Percentiles rank a stretch among this genome's conserved stretches.
These are phyloP conservation scores for cattle (Bos taurus) DNA, from an alignment of 2,113 vertebrate genomes.

Conservation along the genomic window DNA sequence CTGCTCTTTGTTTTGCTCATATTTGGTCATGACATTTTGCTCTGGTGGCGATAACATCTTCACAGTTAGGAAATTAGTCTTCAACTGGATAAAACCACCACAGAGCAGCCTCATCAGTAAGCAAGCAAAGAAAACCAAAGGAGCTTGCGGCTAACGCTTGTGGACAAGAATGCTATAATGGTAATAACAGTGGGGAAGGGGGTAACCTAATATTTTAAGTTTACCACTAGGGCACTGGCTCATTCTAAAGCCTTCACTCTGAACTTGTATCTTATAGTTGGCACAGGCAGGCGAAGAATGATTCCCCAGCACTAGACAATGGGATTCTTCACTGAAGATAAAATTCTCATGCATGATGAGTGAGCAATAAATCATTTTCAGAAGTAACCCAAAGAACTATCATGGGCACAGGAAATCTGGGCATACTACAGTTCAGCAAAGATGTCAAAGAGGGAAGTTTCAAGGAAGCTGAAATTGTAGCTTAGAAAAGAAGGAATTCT, in stretches of 20 bases:
- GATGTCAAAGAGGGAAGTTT: neutral
- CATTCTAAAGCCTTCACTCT: neutral
- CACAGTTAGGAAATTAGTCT: slow-evolving; percentile 29
- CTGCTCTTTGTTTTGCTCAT: neutral
- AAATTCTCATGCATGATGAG: neutral
- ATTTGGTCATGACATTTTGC: neutral
- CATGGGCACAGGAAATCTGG: neutral
- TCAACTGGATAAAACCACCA: slow-evolving; percentile 21
- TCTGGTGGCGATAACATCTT: neutral
- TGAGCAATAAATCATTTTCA: slow-evolving; percentile 17
- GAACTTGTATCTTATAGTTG: neutral
- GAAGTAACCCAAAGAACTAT: slow-evolving; percentile 15
- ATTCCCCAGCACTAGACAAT: neutral
- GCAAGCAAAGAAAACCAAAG: neutral
- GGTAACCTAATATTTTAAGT: neutral
- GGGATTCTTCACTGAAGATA: neutral
- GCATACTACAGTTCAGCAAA: neutral
- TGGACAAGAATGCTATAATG: neutral
- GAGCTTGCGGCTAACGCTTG: neutral
- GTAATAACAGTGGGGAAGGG: neutral
- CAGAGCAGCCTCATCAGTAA: neutral
- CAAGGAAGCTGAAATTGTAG: neutral
- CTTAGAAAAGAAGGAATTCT: neutral
- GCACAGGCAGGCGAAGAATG: neutral
- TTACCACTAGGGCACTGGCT: neutral